phyloP scores from a whole-genome alignment of 2,797 vertebrate species.

The Antennarius maculatus region DNA sequence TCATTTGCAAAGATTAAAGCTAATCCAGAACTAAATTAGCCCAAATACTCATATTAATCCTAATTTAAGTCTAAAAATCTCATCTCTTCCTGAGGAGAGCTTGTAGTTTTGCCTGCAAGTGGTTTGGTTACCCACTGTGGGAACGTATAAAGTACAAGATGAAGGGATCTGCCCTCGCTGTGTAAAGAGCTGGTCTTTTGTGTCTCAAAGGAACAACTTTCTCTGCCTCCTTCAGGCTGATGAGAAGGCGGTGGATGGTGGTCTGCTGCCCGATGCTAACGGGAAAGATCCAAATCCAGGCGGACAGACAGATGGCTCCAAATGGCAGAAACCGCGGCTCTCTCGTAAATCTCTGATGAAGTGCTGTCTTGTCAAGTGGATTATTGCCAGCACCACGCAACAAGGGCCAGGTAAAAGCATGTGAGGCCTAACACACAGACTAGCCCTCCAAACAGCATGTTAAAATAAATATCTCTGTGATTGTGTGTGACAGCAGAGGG shows the following conservation, averaged over 20 bases:
- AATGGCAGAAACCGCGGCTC: slow-evolving; percentile 84
- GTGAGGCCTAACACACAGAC: neutral
- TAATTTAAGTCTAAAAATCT: no score
- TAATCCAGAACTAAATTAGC: no score
- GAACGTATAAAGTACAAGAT: neutral
- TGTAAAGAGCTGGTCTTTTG: neutral
- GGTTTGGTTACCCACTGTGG: neutral
- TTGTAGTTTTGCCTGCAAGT: neutral
- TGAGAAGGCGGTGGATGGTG: slow-evolving; percentile 81
- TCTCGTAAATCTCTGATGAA: slow-evolving; percentile 86
- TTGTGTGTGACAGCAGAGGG: slow-evolving; percentile 21
- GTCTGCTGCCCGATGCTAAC: slow-evolving; percentile 80
- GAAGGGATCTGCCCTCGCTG: neutral
- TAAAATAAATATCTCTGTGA: neutral
- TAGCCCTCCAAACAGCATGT: neutral
- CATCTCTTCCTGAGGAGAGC: neutral
- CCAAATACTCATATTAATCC: no score
- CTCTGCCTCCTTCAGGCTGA: slow-evolving; percentile 69
- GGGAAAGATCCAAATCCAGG: slow-evolving; percentile 68
- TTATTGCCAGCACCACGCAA: slow-evolving; percentile 83
- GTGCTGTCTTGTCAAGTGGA: slow-evolving; percentile 90
- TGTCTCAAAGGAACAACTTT: slow-evolving; percentile 7
- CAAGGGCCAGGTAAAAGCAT: slow-evolving; percentile 85
- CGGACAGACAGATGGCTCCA: slow-evolving; percentile 69
- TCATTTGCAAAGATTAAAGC: no score